Conservation (phyloP, 1,140 invertebrate species). For the Monomorium pharaonis region DNA sequence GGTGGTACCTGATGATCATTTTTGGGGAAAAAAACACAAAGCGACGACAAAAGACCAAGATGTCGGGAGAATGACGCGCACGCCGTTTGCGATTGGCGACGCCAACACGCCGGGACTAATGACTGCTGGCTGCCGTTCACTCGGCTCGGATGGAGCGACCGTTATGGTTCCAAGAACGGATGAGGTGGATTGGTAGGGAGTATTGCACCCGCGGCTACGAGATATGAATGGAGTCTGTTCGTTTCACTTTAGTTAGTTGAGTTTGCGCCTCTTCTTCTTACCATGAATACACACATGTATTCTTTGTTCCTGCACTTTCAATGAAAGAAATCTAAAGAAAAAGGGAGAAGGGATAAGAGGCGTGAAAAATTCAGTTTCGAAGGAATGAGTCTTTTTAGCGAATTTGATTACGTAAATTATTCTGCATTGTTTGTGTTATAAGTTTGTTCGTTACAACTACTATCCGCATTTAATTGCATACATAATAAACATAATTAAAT, state of each 20-base stretch:
- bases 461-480: too few relatives aligned
- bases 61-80: neutral
- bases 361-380: neutral
- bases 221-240: constrained; percentile 31
- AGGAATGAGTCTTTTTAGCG: too few relatives aligned
- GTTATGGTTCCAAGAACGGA: constrained; percentile 3
- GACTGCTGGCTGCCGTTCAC: neutral
- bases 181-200: neutral
- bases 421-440: too few relatives aligned
- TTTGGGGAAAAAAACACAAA: neutral
- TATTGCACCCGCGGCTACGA: neutral
- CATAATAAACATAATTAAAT: too few relatives aligned
- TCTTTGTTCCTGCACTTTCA: neutral
- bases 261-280: neutral
- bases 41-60: neutral
- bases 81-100: constrained; percentile 38
- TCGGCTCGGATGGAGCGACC: neutral
- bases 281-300: neutral
- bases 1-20: neutral
- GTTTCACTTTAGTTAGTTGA: too few relatives aligned
- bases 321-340: neutral
- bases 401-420: neutral
- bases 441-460: too few relatives aligned
- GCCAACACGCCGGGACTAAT: constrained; percentile 23
- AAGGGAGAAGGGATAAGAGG: neutral